Percentiles rank a stretch among this genome's conserved stretches.
Conservation (phyloP, 2,113 vertebrate genomes). For the Urocynchramus pylzowi region DNA sequence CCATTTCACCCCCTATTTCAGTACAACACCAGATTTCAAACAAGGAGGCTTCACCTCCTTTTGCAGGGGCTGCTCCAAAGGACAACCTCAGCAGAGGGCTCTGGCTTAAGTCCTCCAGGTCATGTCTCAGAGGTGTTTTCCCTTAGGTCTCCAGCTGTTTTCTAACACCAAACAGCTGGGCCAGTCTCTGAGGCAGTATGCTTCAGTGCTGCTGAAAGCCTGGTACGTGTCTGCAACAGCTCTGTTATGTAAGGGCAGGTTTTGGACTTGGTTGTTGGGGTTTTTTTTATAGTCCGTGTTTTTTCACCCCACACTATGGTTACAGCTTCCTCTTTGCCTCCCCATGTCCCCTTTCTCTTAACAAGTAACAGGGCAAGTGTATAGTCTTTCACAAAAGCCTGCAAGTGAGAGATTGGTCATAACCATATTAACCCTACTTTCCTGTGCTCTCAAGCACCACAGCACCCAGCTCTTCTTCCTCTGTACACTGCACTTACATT, state of each 20-base stretch:
- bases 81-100: background rate
- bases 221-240: background rate
- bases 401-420: background rate
- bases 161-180: background rate
- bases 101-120: background rate
- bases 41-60: background rate
- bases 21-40: background rate
- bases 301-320: background rate
- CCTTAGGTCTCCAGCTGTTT: background rate
- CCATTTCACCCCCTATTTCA: background rate
- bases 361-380: background rate
- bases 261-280: background rate
- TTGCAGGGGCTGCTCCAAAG: background rate
- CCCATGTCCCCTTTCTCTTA: background rate
- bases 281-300: background rate
- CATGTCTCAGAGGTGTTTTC: background rate
- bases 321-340: background rate
- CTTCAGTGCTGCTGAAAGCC: background rate
- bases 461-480: background rate
- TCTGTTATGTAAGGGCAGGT: background rate
- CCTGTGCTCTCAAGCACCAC: background rate
- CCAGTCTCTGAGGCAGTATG: background rate
- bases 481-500: accelerated
- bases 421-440: background rate
- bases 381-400: background rate